A percentile compares a stretch with the other conserved stretches of the same genome.
Evolutionary conservation across 2,113 vertebrate genomes (phyloP).

Genomic region (Irena cyanogastra): DNA sequence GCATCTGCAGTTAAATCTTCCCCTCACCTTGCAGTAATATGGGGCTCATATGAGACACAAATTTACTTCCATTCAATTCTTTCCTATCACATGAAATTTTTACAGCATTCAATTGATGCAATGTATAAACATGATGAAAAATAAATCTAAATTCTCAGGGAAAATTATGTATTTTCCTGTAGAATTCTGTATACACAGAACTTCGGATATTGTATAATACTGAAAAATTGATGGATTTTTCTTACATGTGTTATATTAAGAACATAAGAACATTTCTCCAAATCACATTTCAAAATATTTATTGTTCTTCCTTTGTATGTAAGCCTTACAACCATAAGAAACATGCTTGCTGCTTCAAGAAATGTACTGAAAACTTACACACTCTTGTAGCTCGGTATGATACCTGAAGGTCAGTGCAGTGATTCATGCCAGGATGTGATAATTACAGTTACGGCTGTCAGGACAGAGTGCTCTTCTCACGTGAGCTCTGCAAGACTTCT

Average conservation of each 20-base stretch:
- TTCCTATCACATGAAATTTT: not conserved
- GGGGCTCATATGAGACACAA: not conserved
- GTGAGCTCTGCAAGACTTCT: not conserved
- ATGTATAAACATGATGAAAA: not conserved
- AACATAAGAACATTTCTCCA: not conserved
- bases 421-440: not conserved
- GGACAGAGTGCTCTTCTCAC: not conserved
- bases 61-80: not conserved
- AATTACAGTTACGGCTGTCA: not conserved
- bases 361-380: not conserved
- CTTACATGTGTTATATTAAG: not conserved
- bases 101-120: not conserved
- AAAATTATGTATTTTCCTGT: accelerated
- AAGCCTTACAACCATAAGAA: not conserved
- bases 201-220: not conserved
- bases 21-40: not conserved
- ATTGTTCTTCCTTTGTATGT: not conserved
- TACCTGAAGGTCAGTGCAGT: not conserved
- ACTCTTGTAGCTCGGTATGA: not conserved
- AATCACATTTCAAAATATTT: not conserved
- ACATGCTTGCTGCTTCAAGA: not conserved
- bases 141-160: not conserved
- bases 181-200: not conserved
- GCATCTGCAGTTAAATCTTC: not conserved
- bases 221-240: not conserved